These are phyloP conservation scores for Athalia cordata DNA, from an alignment of 2,888 invertebrate genomes.

Conservation along the genomic window DNA sequence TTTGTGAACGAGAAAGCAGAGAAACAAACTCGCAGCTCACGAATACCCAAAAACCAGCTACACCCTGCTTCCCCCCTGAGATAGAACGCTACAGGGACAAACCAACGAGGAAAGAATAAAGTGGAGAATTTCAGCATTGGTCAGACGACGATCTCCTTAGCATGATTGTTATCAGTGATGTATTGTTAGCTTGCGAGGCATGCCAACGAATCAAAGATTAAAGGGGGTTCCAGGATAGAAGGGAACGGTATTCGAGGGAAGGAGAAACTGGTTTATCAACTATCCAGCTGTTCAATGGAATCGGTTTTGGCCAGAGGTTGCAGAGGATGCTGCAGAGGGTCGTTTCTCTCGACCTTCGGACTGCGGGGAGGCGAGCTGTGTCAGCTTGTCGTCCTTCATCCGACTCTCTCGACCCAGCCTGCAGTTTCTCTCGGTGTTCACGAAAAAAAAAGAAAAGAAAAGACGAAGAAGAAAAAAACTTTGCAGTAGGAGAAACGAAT, in stretches of 20 bases:
- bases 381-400: conserved; percentile 38
- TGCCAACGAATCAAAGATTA: conserved; percentile 19
- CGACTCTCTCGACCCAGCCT: conserved; percentile 20
- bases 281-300: conserved; percentile 37
- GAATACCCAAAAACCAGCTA: too few species aligned
- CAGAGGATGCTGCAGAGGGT: not conserved
- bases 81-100: not conserved
- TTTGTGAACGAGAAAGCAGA: too few species aligned
- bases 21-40: too few species aligned
- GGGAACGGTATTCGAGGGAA: too few species aligned
- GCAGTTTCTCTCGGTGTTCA: not conserved
- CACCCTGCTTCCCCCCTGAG: too few species aligned
- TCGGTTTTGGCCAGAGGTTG: conserved; percentile 24
- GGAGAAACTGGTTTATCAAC: conserved; percentile 35
- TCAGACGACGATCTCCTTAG: conserved; percentile 39
- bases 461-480: too few species aligned
- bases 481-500: too few species aligned
- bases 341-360: conserved; percentile 26
- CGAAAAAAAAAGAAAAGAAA: too few species aligned
- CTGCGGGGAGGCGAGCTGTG: conserved; percentile 19
- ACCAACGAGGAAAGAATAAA: conserved; percentile 15
- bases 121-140: conserved; percentile 30
- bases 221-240: conserved; percentile 4
- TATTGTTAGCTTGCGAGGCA: conserved; percentile 36
- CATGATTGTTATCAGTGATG: conserved; percentile 43